A percentile compares a stretch with the other conserved stretches of the same genome.
Conservation (phyloP, 2,888 invertebrate species). For the Pterostichus madidus region DNA sequence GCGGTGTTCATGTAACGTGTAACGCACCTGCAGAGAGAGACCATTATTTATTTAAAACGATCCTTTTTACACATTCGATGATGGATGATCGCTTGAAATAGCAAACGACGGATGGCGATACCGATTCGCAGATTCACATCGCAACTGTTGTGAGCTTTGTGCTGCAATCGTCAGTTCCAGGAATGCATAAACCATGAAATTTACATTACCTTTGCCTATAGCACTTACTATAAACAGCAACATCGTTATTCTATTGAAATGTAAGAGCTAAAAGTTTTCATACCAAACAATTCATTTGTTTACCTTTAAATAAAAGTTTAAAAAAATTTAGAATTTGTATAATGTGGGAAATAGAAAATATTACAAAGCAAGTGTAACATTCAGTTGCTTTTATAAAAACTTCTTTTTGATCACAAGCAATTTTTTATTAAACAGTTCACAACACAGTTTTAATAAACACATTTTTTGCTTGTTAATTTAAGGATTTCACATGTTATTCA, state of each 20-base stretch:
- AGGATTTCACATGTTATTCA: too few species aligned
- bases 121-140: conserved; percentile 1
- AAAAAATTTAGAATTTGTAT: too few species aligned
- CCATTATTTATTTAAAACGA: conserved; percentile 57
- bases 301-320: too few species aligned
- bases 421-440: not conserved
- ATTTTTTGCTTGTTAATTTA: not conserved
- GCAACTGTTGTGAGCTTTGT: not conserved
- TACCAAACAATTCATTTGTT: too few species aligned
- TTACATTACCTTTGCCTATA: conserved; percentile 4
- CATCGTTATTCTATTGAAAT: too few species aligned
- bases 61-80: conserved; percentile 62
- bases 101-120: conserved; percentile 33
- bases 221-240: too few species aligned
- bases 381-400: not conserved
- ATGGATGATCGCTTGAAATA: conserved; percentile 56
- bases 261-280: too few species aligned
- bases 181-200: conserved; percentile 45
- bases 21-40: conserved; percentile 35
- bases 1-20: not conserved
- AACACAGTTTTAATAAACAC: not conserved
- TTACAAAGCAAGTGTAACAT: not conserved
- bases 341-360: not conserved
- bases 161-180: conserved; percentile 11
- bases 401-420: not conserved